Percentiles rank a stretch among this genome's conserved stretches.
These are phyloP conservation scores for Aquatica leii DNA, from an alignment of 2,888 invertebrate genomes.

Conservation along the genomic window DNA sequence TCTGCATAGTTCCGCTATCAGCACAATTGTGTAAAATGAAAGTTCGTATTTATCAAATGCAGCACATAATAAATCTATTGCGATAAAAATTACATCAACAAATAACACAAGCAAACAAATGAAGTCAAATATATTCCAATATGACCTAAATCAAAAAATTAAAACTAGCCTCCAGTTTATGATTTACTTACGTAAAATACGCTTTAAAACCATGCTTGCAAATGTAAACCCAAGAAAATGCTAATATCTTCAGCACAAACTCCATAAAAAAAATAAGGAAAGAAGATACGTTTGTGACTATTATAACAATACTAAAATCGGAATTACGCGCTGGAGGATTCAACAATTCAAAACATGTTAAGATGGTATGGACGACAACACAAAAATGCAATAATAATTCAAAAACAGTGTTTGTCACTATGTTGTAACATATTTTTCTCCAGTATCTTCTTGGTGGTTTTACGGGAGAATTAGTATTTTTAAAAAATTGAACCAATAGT, in stretches of 20 bases:
- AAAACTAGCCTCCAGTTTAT: neutral
- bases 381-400: slow-evolving; percentile 14
- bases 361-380: slow-evolving; percentile 59
- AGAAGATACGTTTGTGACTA: slow-evolving; percentile 6
- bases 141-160: slow-evolving; percentile 53
- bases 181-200: slow-evolving; percentile 54
- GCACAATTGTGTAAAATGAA: slow-evolving; percentile 6
- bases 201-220: slow-evolving; percentile 61
- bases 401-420: slow-evolving; percentile 54
- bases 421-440: slow-evolving; percentile 58
- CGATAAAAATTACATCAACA: slow-evolving; percentile 33
- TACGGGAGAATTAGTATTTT: slow-evolving; percentile 24
- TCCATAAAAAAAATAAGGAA: slow-evolving; percentile 39
- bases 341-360: neutral
- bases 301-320: slow-evolving; percentile 2
- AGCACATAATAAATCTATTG: neutral
- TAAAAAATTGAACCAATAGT: slow-evolving; percentile 48
- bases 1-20: slow-evolving; percentile 8
- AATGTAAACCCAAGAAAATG: slow-evolving; percentile 57
- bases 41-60: slow-evolving; percentile 6
- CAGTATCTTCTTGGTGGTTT: slow-evolving; percentile 55
- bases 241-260: slow-evolving; percentile 50
- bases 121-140: slow-evolving; percentile 69
- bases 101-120: slow-evolving; percentile 64
- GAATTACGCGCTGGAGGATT: slow-evolving; percentile 14